Conservation (phyloP, 2,888 invertebrate genomes). For the Sialis fuliginosa region DNA sequence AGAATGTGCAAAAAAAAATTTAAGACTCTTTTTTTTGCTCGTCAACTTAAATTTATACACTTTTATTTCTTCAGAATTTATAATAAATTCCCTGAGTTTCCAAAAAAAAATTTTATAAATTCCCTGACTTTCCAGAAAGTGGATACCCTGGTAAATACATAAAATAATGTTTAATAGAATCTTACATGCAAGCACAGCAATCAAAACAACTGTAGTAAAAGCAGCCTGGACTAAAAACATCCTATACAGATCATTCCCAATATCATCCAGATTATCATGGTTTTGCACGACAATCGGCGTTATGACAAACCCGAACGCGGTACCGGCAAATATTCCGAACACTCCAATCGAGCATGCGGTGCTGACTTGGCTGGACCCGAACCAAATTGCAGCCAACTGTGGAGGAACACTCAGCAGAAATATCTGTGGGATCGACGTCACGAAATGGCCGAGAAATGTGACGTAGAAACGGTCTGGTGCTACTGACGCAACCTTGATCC, state of each 20-base stretch:
- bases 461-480: slow-evolving; percentile 38
- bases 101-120: too few relatives aligned
- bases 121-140: too few relatives aligned
- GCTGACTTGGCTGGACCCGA: slow-evolving; percentile 41
- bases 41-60: too few relatives aligned
- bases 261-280: slow-evolving; percentile 24
- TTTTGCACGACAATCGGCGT: slow-evolving; percentile 34
- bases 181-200: slow-evolving; percentile 32
- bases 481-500: slow-evolving; percentile 40
- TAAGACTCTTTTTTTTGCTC: too few relatives aligned
- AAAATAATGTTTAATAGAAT: too few relatives aligned
- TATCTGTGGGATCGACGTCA: slow-evolving; percentile 36
- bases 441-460: slow-evolving; percentile 39
- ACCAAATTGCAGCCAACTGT: slow-evolving; percentile 50
- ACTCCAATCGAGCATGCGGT: slow-evolving; percentile 55
- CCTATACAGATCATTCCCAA: slow-evolving; percentile 23
- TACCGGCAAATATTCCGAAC: slow-evolving; percentile 55
- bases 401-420: slow-evolving; percentile 49
- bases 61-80: too few relatives aligned
- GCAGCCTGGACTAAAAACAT: slow-evolving; percentile 19
- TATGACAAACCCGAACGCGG: slow-evolving; percentile 49
- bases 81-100: too few relatives aligned
- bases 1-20: too few relatives aligned
- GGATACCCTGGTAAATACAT: too few relatives aligned
- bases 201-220: slow-evolving; percentile 33